These are phyloP conservation scores for Halictus quadricinctus DNA, from an alignment of 2,888 invertebrate genomes.

Conservation along the genomic window DNA sequence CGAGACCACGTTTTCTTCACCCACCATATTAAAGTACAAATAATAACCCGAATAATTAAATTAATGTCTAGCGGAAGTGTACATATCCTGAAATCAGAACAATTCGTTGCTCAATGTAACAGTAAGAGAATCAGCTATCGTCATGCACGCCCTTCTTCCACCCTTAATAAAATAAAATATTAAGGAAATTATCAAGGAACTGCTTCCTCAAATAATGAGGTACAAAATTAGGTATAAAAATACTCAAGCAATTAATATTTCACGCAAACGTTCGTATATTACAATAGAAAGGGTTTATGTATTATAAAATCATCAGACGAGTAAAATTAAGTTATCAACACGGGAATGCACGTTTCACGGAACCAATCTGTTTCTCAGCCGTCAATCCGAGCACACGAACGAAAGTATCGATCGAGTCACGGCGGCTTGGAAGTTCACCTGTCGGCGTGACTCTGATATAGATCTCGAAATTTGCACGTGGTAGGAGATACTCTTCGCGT, in stretches of 20 bases:
- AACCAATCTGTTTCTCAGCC: conserved; percentile 4
- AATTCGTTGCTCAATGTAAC: too few relatives aligned
- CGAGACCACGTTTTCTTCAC: too few relatives aligned
- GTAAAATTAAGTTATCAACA: background rate
- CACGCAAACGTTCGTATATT: background rate
- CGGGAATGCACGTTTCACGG: background rate
- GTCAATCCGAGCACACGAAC: background rate
- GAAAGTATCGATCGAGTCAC: conserved; percentile 32
- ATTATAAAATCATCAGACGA: background rate
- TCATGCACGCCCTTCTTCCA: background rate
- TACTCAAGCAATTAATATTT: background rate
- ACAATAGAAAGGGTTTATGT: background rate
- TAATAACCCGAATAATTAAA: too few relatives aligned
- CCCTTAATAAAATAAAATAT: background rate
- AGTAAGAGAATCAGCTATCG: too few relatives aligned
- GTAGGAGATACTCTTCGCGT: conserved; percentile 28
- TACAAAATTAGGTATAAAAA: background rate
- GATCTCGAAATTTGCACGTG: conserved; percentile 52
- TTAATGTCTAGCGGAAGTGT: too few relatives aligned
- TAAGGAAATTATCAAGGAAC: background rate
- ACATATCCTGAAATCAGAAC: too few relatives aligned
- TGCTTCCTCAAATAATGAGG: too few relatives aligned
- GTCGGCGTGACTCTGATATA: conserved; percentile 41
- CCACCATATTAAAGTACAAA: too few relatives aligned
- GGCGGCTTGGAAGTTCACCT: conserved; percentile 32